Base-by-base conservation (phyloP, 1,140 invertebrate species). In the Trypoxylus dichotomus region DNA sequence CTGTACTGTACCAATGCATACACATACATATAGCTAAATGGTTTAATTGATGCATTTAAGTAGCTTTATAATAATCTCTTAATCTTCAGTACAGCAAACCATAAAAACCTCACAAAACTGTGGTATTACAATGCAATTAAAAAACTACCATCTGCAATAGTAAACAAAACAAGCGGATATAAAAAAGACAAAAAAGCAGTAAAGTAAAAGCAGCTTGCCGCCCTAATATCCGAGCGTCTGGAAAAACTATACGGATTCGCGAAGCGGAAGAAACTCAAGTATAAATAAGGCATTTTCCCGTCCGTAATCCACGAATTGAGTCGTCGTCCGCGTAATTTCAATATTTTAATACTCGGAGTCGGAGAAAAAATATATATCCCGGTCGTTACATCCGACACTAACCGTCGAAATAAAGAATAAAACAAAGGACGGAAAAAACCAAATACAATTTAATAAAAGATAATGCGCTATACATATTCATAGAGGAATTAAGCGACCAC, bases 361-460 rank as follows among this genome's bases (percentile, higher is more conserved):
- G 60, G 19, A 19, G 25, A 63, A 63, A 63, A 63, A 63, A 63
- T 37, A 63, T 47, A 47, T 47, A 63, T 63, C 60, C 60, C 13
- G 19, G 60, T 24, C 21, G 60, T 63, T 63, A 63, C 25, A 10
- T 19, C 60, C 21, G n/a, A 63, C 60, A 27, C 60, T 63, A 63
- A 63, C 60, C 60, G 19, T 11, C 21, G 60, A 19, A 63, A 24
- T 63, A 24, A 63, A 27, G 21, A 63, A 63, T 19, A 63, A 63
- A 63, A 63, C 19, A 63, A 63, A 63, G 60, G 60, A 3, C 60
- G 60, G 25, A 63, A 24, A 27, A 63, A 27, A 63, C 8, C 60
- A 63, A 63, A 73, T 73, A 73, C 37, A 73, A 73, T 73, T 73
- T 73, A 73, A 73, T 73, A 73, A 73, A 73, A 73, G 60, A 63